Base-by-base conservation (phyloP, 2,797 vertebrate species). In the Pitangus sulphuratus region DNA sequence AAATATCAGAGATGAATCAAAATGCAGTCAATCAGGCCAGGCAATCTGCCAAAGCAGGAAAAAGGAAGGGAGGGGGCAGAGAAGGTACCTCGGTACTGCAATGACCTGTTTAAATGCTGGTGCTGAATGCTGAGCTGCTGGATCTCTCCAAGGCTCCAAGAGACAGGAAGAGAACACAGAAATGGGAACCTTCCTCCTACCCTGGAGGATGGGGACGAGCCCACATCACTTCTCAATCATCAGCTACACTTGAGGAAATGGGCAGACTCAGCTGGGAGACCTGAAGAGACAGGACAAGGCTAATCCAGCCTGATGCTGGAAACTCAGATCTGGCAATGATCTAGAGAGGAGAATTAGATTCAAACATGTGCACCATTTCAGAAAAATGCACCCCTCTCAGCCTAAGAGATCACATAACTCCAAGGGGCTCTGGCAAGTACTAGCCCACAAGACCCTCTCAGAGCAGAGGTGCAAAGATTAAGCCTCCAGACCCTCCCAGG, bases 1-100 rank as follows among this genome's bases (percentile, higher is more conserved):
- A 95, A 91, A 87, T 89, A 95, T 68, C 89, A 80, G 44, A 95
- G 81, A 90, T 87, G n/a, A 89, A 95, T 82, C 48, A 3, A 93
- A 91, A 94, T 79, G 75, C 76, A 94, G 84, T 89, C 83, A 70
- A 77, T 86, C 92, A 84, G 71, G 54, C 68, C 66, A 86, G 86
- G 90, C 75, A 84, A 89, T 94, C 96, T 94, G 95, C 87, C 89
- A 92, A 84, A 89, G 58, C 6, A 84, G 72, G 76, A 93, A 87
- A 70, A 77, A 84, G 58, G 72, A 84, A 75, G 61, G 61, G 48
- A 53, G 50, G 15, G 24, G 64, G 69, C 44, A 50, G 68, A 86
- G 39, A 88, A 93, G 86, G 70, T 85, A 87, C 75, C 84, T 92
- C 4, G 1, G 88, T 40, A 88, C 57, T 64, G 47, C 90, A 80